These are phyloP conservation scores for Congeria kusceri DNA, from an alignment of 2,888 invertebrate species.

Conservation along the genomic window DNA sequence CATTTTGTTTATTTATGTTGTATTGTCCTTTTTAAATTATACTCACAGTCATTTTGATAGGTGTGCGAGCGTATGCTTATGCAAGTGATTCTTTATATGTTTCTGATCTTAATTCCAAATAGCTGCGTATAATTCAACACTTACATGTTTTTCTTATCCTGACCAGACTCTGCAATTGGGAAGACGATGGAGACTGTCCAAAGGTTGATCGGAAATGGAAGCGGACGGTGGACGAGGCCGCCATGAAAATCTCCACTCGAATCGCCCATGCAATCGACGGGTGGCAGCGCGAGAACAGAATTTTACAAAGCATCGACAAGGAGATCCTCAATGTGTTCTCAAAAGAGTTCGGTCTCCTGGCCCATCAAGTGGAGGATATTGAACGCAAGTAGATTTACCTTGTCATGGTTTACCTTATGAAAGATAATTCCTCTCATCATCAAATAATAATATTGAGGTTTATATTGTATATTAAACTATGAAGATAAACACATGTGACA, in stretches of 20 bases:
- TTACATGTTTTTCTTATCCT: background rate
- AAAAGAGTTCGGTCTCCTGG: conserved; percentile 76
- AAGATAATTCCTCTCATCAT: too few species aligned
- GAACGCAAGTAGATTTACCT: conserved; percentile 66
- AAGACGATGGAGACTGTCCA: conserved; percentile 59
- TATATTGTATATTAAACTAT: too few species aligned
- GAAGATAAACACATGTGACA: too few species aligned
- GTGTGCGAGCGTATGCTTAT: too few species aligned
- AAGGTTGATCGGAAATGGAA: conserved; percentile 64
- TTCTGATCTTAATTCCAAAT: too few species aligned
- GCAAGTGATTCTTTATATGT: too few species aligned
- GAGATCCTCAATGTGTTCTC: conserved; percentile 74
- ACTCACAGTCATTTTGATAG: too few species aligned
- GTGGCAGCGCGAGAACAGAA: conserved; percentile 73
- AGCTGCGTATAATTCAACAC: too few species aligned
- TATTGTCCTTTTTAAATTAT: too few species aligned
- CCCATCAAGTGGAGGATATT: conserved; percentile 76
- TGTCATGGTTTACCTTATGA: too few species aligned
- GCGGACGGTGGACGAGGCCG: conserved; percentile 63
- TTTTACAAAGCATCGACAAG: conserved; percentile 65
- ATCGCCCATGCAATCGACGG: conserved; percentile 69
- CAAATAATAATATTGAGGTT: too few species aligned
- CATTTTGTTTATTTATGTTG: too few species aligned
- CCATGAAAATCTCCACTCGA: conserved; percentile 67
- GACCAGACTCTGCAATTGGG: conserved; percentile 55